Base-by-base conservation (phyloP, 2,888 invertebrate species). In the Scrobipalpa costella region DNA sequence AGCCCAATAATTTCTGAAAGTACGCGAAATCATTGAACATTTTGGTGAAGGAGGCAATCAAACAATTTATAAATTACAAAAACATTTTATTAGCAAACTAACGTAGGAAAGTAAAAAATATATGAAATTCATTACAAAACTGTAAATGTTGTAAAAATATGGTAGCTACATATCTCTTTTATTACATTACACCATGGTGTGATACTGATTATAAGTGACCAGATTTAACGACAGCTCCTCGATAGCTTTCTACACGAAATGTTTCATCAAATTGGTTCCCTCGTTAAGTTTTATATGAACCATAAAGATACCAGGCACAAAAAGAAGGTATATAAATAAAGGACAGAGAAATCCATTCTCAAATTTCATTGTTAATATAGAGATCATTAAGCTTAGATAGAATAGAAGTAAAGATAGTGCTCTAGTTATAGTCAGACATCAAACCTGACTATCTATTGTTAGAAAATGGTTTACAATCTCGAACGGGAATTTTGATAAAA, bases 1-100 rank as follows among this genome's bases (percentile, higher is more conserved):
- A n/a, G n/a, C n/a, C n/a, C n/a, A n/a, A n/a, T n/a, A n/a, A n/a
- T n/a, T n/a, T n/a, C n/a, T n/a, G n/a, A n/a, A 44, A 3, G 44
- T 44, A 17, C 8, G 15, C 49, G 47, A 49, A 21, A 9, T 6
- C 49, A 57, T 9, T 57, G 36, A 19, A n/a, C 21, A 36, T 17
- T 17, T 11, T 2, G 11, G 36, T 36, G 11, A n/a, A n/a, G 40
- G 11, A 8, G 19, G 2, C 19, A 63, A 62, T 66, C 8, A 72
- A 74, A 60, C 64, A 57, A 63, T 58, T 64, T 65, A 64, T 67
- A 68, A 76, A 87, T 87, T 84, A 84, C 83, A 83, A 90, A 90
- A 91, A 90, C 89, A 87, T 90, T 91, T 91, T 90, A 91, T 90
- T 91, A 90, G 88, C 87, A 88, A 90, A 88, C 88, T 90, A 89